A percentile compares a stretch with the other conserved stretches of the same genome.
phyloP scores from a whole-genome alignment of 23 tunicate genomes.

The Botrylloides violaceus region DNA sequence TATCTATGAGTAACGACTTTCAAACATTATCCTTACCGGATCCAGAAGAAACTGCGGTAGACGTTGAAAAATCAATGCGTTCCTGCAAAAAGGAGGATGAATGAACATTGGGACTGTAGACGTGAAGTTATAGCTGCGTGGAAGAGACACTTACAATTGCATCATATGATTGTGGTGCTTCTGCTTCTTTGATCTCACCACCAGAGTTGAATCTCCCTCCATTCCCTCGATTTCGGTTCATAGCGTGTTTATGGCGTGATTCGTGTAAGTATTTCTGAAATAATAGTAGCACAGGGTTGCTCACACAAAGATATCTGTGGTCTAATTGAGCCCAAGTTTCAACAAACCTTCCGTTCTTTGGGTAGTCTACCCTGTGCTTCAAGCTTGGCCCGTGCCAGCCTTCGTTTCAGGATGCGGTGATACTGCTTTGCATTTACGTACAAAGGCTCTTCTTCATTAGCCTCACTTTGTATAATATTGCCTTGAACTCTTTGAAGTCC shows the following conservation, averaged over 20 bases:
- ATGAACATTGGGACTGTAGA: too few species aligned
- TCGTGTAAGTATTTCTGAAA: constrained; percentile 90
- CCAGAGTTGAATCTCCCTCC: constrained; percentile 97
- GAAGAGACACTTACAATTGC: too few species aligned
- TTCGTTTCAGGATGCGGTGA: constrained; percentile 82
- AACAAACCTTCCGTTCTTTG: constrained; percentile 86
- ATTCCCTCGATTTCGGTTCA: constrained; percentile 86
- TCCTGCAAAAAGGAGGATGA: too few species aligned
- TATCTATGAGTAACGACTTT: too few species aligned
- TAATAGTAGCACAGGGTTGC: background rate
- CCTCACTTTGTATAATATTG: constrained; percentile 42
- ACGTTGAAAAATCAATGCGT: too few species aligned
- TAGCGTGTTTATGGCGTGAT: constrained; percentile 98
- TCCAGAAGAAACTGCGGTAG: too few species aligned
- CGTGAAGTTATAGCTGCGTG: too few species aligned
- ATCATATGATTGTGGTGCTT: too few species aligned
- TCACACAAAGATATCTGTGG: background rate
- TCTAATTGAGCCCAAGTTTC: background rate
- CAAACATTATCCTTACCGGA: too few species aligned
- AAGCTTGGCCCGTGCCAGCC: constrained; percentile 92
- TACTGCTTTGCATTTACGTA: constrained; percentile 99
- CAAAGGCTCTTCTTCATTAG: constrained; percentile 87
- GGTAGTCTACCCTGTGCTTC: constrained; percentile 98
- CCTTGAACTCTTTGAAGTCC: constrained; percentile 63
- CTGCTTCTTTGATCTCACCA: constrained; percentile 13